A percentile compares a stretch with the other conserved stretches of the same genome.
Conservation (phyloP, 1,140 invertebrate species). For the Bombyx mandarina region DNA sequence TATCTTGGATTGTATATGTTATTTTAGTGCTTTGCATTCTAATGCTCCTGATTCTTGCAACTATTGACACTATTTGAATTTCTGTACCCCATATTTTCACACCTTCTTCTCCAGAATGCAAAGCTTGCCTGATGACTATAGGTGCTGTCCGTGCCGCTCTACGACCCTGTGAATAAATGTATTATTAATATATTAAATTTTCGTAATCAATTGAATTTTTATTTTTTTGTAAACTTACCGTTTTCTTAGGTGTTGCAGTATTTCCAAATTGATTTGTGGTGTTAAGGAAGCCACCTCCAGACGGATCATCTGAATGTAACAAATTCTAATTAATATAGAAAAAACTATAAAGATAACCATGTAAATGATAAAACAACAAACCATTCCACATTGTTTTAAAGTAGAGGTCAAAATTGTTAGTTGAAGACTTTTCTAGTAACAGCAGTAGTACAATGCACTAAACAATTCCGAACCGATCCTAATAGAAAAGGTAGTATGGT, state of each 20-base stretch:
- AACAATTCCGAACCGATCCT: too few species aligned
- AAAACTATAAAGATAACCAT: not conserved
- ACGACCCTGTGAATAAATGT: constrained; percentile 36
- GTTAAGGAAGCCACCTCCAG: constrained; percentile 64
- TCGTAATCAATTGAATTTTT: constrained; percentile 2
- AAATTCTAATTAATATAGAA: constrained; percentile 6
- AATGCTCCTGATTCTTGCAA: constrained; percentile 73
- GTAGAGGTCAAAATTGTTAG: not conserved
- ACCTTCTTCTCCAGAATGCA: constrained; percentile 71
- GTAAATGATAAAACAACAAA: constrained; percentile 12
- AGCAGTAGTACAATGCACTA: too few species aligned
- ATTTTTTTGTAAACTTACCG: constrained; percentile 33
- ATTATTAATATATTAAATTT: not conserved
- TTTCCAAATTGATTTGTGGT: constrained; percentile 61
- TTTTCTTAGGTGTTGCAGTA: constrained; percentile 59
- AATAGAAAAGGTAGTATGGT: too few species aligned
- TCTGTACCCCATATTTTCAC: constrained; percentile 71
- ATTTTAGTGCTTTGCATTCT: constrained; percentile 75
- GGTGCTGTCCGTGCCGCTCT: constrained; percentile 68
- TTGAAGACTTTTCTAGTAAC: too few species aligned
- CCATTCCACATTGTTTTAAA: constrained; percentile 43
- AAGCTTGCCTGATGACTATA: constrained; percentile 73
- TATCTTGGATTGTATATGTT: constrained; percentile 75
- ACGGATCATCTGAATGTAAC: constrained; percentile 48
- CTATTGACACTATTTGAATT: constrained; percentile 70